phyloP scores from a whole-genome alignment of 2,797 vertebrate species.

The Tangara arthus region DNA sequence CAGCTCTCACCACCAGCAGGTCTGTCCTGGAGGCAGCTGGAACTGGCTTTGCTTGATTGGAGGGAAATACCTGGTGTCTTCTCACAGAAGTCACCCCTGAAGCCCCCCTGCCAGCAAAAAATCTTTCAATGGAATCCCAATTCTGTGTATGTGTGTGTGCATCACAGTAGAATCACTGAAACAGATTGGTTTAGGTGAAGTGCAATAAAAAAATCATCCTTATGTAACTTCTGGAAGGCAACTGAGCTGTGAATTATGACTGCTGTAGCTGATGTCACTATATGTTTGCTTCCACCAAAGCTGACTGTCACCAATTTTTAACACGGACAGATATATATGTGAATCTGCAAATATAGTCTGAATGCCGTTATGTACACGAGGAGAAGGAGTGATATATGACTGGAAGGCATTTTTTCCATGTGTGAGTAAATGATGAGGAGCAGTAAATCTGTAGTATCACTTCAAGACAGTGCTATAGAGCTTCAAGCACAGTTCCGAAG shows the following conservation, averaged over 20 bases:
- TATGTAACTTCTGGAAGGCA: not conserved
- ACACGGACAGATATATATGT: fast-evolving
- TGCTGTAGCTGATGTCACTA: not conserved
- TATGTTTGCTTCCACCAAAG: not conserved
- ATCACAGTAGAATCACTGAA: not conserved
- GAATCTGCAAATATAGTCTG: not conserved
- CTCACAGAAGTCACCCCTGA: not conserved
- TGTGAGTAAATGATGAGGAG: not conserved
- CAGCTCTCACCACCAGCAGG: not conserved
- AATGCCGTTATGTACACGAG: not conserved
- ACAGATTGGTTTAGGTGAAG: not conserved
- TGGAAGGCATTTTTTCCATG: not conserved
- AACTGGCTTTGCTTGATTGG: not conserved
- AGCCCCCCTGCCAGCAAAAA: not conserved
- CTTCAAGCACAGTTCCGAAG: not conserved
- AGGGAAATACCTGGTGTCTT: not conserved
- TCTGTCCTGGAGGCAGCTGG: not conserved
- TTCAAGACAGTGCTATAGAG: not conserved
- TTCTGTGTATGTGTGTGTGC: fast-evolving
- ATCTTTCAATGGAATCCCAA: not conserved
- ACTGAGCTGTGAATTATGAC: not conserved
- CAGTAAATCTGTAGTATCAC: not conserved
- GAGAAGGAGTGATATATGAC: not conserved
- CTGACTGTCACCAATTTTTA: not conserved
- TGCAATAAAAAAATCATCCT: not conserved